phyloP scores from a whole-genome alignment of 2,113 vertebrate genomes.

The Neogobius melanostomus region DNA sequence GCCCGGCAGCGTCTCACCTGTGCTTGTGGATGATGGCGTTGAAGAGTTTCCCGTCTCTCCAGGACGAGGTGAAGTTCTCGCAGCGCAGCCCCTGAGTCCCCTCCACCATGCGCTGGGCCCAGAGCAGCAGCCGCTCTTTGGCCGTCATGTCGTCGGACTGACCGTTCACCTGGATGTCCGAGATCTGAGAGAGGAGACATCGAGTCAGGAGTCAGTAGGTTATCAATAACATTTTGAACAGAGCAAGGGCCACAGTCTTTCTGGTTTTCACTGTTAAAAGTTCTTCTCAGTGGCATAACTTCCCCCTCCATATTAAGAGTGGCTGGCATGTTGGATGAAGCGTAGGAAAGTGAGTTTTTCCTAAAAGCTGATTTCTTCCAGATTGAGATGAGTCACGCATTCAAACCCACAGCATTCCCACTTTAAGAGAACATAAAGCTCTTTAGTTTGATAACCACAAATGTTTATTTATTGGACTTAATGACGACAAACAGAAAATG shows the following conservation, averaged over 20 bases:
- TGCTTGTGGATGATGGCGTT: constrained; percentile 94
- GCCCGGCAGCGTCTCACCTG: constrained; percentile 75
- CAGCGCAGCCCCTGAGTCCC: constrained; percentile 90
- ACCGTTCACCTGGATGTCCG: constrained; percentile 95
- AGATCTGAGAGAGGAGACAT: constrained; percentile 80
- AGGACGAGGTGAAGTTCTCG: constrained; percentile 93
- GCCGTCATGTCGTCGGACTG: constrained; percentile 98
- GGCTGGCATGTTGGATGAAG: constrained; percentile 5
- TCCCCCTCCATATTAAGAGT: background rate
- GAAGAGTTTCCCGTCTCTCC: constrained; percentile 94
- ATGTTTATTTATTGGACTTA: background rate
- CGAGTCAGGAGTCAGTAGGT: no score
- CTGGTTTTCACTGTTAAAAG: background rate
- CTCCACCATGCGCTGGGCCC: constrained; percentile 95
- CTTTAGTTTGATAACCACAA: constrained; percentile 9
- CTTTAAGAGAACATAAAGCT: constrained; percentile 8
- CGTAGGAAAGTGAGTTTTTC: constrained; percentile 2
- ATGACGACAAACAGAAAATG: background rate
- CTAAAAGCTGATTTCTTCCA: constrained; percentile 34
- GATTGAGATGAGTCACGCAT: constrained; percentile 40
- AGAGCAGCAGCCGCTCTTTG: constrained; percentile 96
- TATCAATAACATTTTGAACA: no score
- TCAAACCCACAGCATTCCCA: constrained; percentile 24
- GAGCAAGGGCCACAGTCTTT: background rate
- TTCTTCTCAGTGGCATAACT: background rate